phyloP scores from a whole-genome alignment of 2,888 invertebrate genomes.

The Alviniconcha strummeri region DNA sequence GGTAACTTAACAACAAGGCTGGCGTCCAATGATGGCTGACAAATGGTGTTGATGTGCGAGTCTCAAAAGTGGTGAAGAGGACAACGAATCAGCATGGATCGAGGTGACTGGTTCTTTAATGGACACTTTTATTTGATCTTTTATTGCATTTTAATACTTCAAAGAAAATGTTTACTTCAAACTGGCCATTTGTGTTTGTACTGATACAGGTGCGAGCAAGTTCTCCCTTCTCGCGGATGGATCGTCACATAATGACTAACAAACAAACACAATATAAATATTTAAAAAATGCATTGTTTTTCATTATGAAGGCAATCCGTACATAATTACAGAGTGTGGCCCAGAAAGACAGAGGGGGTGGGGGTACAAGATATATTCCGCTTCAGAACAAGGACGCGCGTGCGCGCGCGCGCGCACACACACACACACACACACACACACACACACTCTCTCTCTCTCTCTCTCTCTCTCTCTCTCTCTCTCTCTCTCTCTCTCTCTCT shows the following conservation, averaged over 20 bases:
- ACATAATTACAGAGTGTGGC: no score
- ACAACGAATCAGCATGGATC: neutral
- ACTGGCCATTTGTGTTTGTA: no score
- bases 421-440: conserved; percentile 3
- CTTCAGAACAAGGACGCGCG: neutral
- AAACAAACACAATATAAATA: no score
- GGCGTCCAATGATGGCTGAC: neutral
- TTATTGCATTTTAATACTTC: neutral
- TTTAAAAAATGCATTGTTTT: no score
- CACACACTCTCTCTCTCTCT: conserved; percentile 12
- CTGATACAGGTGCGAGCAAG: no score
- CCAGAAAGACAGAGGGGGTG: no score
- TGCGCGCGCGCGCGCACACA: neutral
- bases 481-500: conserved; percentile 5
- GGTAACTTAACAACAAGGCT: neutral
- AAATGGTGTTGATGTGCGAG: neutral
- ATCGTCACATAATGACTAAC: no score
- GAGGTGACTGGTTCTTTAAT: neutral
- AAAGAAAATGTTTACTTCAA: no score
- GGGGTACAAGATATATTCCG: no score
- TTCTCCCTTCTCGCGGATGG: no score
- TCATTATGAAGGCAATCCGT: no score
- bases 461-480: conserved; percentile 19
- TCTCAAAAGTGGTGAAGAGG: neutral
- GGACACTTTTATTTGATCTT: neutral